Evolutionary conservation across 2,113 vertebrate species (phyloP), one percentile per base, ranked within the genome.

Genomic region (Larimichthys crocea): DNA sequence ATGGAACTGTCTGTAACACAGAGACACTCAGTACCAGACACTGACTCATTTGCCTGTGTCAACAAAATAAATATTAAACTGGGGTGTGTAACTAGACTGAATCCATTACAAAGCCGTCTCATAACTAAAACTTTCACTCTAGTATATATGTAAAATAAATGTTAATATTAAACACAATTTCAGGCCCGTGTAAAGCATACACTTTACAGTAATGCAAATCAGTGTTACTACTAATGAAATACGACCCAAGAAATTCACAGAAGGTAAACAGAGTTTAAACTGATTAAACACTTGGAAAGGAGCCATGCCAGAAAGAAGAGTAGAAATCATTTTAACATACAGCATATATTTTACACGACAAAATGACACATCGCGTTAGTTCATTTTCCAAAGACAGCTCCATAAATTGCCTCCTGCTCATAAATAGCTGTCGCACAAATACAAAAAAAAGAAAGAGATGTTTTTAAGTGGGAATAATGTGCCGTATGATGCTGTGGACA

Each of bases 11-110:
- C 46, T 72, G 49, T 31, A 24, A 73, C 29, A 44, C 46, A 31
- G 64, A 78, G 15, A 74, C 44, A 17, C 81, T 80, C 53, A 29
- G 22, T 57, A 76, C 8, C 50, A 82, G 72, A 70, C 61, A 48
- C 6, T 67, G 72, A 84, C 48, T 84, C 68, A 72, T 70, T 63
- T 63, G 46, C 42, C 66, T 75, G 35, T 19, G 10, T 48, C 75
- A 53, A 57, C 57, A 56, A 85, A 63, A 70, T 42, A 69, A 57
- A 80, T 48, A 59, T 69, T 10, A 76, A 74, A 24, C 46, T 31
- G 63, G 24, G 19, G 10, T 63, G 53, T 63, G 22, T 2, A 49
- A 17, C 15, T 40, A 22, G 10, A 66, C 17, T 17, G 31, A 63
- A 72, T 44, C 35, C 35, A 59, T 35, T 4, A 10, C 6, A 52